Conservation (phyloP, 2,888 invertebrate genomes). For the Noctua pronuba region DNA sequence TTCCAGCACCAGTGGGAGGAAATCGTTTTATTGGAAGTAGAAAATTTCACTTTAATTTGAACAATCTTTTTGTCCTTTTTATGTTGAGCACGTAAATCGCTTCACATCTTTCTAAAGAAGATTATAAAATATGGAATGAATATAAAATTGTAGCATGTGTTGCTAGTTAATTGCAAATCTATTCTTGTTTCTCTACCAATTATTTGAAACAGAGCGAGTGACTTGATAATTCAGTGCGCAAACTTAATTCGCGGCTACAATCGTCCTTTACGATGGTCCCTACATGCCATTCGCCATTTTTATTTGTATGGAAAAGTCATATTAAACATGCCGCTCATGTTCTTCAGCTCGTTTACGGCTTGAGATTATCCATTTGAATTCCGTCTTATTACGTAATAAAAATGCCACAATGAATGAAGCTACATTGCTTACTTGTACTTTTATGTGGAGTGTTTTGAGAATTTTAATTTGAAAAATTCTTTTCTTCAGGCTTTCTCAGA, state of each 20-base stretch:
- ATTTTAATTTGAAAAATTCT: slow-evolving; percentile 79
- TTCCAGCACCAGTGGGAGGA: slow-evolving; percentile 51
- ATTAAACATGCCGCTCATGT: slow-evolving; percentile 80
- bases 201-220: slow-evolving; percentile 11
- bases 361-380: slow-evolving; percentile 83
- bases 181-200: slow-evolving; percentile 4
- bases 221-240: slow-evolving; percentile 54
- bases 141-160: neutral
- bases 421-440: slow-evolving; percentile 71
- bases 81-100: slow-evolving; percentile 26
- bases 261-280: slow-evolving; percentile 57
- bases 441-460: slow-evolving; percentile 77
- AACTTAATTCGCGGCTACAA: slow-evolving; percentile 67
- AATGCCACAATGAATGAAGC: slow-evolving; percentile 81
- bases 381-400: slow-evolving; percentile 83
- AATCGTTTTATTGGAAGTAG: slow-evolving; percentile 60
- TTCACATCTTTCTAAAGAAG: slow-evolving; percentile 21
- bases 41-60: slow-evolving; percentile 46
- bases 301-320: slow-evolving; percentile 76
- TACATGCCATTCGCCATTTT: slow-evolving; percentile 69
- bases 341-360: slow-evolving; percentile 79
- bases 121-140: slow-evolving; percentile 17
- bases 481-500: slow-evolving; percentile 62
- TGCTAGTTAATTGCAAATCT: slow-evolving; percentile 15
- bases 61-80: slow-evolving; percentile 34